phyloP scores from a whole-genome alignment of 2,888 invertebrate species.

The Catocala fraxini region DNA sequence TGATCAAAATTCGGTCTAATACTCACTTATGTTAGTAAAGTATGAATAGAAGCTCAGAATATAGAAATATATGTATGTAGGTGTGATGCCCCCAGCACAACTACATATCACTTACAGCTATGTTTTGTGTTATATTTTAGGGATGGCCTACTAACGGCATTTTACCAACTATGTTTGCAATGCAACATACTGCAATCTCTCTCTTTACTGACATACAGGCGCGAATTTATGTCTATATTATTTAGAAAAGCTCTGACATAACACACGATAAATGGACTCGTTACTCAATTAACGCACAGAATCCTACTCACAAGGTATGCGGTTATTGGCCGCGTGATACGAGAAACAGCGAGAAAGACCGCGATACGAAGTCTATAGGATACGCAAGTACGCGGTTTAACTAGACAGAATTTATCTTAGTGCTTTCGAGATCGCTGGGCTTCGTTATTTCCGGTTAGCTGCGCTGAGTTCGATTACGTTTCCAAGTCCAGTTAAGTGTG shows the following conservation, averaged over 20 bases:
- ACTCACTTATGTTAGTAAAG: too few relatives aligned
- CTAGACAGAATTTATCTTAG: conserved; percentile 72
- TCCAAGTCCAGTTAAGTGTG: conserved; percentile 36
- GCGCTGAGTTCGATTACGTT: conserved; percentile 37
- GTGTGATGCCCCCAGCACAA: too few relatives aligned
- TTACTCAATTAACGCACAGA: conserved; percentile 73
- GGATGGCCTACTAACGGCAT: too few relatives aligned
- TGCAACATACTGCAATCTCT: too few relatives aligned
- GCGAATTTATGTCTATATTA: conserved; percentile 10
- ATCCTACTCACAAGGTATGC: conserved; percentile 70
- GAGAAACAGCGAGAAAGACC: conserved; percentile 53
- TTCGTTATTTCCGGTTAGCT: conserved; percentile 50
- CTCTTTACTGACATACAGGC: too few relatives aligned
- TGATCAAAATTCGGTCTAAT: too few relatives aligned
- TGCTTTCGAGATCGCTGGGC: conserved; percentile 65
- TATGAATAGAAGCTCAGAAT: too few relatives aligned
- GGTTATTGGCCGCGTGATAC: conserved; percentile 50
- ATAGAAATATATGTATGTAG: too few relatives aligned
- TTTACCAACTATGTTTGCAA: too few relatives aligned
- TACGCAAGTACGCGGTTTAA: conserved; percentile 52
- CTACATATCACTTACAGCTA: too few relatives aligned
- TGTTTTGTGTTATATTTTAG: too few relatives aligned
- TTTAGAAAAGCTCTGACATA: conserved; percentile 39
- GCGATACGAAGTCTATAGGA: conserved; percentile 56
- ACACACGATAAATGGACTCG: conserved; percentile 60